Evolutionary conservation across 1,140 invertebrate species (phyloP).

Genomic region (Sarcophaga bullata): DNA sequence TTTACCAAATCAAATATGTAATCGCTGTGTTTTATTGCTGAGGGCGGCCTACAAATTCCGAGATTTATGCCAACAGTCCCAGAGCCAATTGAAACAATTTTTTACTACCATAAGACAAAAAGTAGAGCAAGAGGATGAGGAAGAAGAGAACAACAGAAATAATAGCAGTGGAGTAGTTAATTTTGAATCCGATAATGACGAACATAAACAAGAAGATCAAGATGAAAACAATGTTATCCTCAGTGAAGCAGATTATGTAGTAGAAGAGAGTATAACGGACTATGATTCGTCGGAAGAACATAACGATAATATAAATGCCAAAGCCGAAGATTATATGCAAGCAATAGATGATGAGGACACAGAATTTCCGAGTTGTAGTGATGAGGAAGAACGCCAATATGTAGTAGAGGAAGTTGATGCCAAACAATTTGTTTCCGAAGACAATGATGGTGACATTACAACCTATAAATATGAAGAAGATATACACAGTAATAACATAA

Average conservation of each 20-base stretch:
- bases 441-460: background rate
- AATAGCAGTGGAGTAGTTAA: background rate
- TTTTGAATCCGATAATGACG: background rate
- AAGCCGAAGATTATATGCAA: background rate
- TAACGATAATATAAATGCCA: background rate
- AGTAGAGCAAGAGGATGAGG: background rate
- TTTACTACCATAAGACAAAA: background rate
- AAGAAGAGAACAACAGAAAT: background rate
- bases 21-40: conserved; percentile 50
- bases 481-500: background rate
- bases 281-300: background rate
- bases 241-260: background rate
- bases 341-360: background rate
- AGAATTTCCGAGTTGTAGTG: background rate
- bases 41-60: conserved; percentile 52
- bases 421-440: background rate
- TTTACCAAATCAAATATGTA: conserved; percentile 53
- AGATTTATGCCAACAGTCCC: conserved; percentile 49
- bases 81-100: conserved; percentile 33
- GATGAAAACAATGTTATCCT: background rate
- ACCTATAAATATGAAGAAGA: background rate
- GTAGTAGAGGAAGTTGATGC: background rate
- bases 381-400: background rate
- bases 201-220: background rate
- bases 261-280: background rate